Conservation (phyloP, 1,140 invertebrate species). For the Camponotus pennsylvanicus region DNA sequence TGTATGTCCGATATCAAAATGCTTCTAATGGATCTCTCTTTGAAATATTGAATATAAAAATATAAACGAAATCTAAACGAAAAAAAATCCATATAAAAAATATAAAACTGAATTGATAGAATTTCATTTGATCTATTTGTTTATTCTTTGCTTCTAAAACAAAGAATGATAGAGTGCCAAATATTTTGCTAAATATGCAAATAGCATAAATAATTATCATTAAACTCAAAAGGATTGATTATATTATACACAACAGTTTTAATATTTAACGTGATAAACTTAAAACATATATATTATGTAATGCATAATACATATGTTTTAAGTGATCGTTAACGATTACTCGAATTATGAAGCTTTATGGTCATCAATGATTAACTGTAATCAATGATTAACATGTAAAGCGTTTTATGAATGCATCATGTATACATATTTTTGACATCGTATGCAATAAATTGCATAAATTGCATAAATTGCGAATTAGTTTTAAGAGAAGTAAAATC, state of each 20-base stretch:
- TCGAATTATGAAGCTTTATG: background rate
- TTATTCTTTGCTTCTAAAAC: background rate
- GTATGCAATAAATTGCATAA: background rate
- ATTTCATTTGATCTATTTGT: background rate
- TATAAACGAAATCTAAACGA: background rate
- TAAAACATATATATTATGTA: background rate
- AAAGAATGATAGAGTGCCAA: slow-evolving; percentile 11
- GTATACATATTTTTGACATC: slow-evolving; percentile 1
- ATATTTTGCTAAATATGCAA: background rate
- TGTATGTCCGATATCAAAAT: background rate
- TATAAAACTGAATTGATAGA: background rate
- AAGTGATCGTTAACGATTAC: background rate
- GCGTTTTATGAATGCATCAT: background rate
- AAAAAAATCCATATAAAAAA: background rate
- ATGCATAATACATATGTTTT: background rate
- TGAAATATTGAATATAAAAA: too few relatives aligned
- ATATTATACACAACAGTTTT: background rate
- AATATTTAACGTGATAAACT: background rate
- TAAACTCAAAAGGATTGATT: background rate
- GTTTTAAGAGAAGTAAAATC: background rate
- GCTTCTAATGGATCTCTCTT: background rate
- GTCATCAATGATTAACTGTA: background rate
- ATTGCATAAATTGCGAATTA: background rate
- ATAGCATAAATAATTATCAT: slow-evolving; percentile 11
- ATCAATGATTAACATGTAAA: background rate